Evolutionary conservation across 2,797 vertebrate genomes (phyloP).

Genomic region (Uromys caudimaculatus): DNA sequence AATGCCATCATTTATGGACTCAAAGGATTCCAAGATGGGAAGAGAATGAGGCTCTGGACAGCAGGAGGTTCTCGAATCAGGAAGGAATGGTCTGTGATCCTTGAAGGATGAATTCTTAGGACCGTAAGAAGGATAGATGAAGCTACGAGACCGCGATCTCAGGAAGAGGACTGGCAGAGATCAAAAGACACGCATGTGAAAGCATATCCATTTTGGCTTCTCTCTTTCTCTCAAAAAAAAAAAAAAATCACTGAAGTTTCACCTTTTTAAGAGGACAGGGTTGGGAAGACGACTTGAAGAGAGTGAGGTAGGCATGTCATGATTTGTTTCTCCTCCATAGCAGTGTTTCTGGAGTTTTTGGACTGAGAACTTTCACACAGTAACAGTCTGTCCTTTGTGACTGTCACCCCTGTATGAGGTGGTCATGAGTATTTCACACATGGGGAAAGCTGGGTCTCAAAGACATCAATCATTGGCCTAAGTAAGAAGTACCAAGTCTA

Average conservation of each 20-base stretch:
- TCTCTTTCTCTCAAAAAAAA: background rate
- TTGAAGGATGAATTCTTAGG: background rate
- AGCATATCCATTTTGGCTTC: background rate
- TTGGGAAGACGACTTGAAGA: background rate
- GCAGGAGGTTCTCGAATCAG: background rate
- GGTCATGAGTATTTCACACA: background rate
- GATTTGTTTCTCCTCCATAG: background rate
- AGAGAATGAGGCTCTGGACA: background rate
- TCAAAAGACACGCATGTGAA: background rate
- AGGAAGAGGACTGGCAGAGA: background rate
- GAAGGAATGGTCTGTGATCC: background rate
- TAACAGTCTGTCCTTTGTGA: background rate
- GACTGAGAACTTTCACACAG: background rate
- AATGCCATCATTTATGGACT: background rate
- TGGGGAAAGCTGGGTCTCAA: slow-evolving; percentile 17
- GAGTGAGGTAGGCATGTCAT: background rate
- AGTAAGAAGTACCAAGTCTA: background rate
- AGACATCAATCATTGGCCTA: background rate
- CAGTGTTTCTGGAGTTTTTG: background rate
- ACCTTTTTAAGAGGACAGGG: background rate
- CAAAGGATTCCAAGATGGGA: background rate
- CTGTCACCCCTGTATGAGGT: background rate
- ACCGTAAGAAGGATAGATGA: background rate
- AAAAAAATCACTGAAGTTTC: background rate
- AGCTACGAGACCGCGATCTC: background rate